These are phyloP conservation scores for Neoaliturus tenellus DNA, from an alignment of 2,888 invertebrate genomes.

Conservation along the genomic window DNA sequence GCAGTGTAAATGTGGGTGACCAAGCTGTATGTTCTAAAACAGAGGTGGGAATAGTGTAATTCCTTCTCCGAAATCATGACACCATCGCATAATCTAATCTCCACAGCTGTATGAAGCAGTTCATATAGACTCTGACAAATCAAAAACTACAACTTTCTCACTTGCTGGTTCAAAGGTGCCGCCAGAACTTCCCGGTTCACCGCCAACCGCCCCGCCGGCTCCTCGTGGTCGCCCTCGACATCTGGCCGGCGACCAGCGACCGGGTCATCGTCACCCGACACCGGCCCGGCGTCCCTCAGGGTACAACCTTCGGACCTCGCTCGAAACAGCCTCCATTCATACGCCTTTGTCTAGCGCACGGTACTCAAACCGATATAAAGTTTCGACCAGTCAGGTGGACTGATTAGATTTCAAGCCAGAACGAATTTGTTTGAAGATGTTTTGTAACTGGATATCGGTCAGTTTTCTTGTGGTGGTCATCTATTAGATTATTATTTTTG, in stretches of 20 bases:
- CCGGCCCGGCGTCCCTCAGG: background rate
- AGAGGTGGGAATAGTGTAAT: too few relatives aligned
- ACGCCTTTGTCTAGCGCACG: constrained; percentile 6
- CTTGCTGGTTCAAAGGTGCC: too few relatives aligned
- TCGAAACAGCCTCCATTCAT: background rate
- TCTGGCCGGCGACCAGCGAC: background rate
- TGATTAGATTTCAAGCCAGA: background rate
- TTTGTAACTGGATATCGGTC: background rate
- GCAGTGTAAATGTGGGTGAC: too few relatives aligned
- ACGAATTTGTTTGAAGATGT: background rate
- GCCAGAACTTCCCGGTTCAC: background rate
- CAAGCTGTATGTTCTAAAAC: too few relatives aligned
- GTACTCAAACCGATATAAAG: background rate
- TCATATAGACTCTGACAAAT: too few relatives aligned
- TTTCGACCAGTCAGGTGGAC: constrained; percentile 14
- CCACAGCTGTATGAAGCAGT: too few relatives aligned
- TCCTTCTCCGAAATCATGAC: too few relatives aligned
- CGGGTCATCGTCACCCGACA: background rate
- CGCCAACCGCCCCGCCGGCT: background rate
- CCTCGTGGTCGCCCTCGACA: too few relatives aligned
- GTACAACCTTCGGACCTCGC: background rate
- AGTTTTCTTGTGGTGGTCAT: background rate
- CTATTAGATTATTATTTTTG: background rate
- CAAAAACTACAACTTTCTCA: background rate
- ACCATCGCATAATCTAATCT: too few relatives aligned